Evolutionary conservation across 1,140 invertebrate species (phyloP).

Genomic region (Atta texana): DNA sequence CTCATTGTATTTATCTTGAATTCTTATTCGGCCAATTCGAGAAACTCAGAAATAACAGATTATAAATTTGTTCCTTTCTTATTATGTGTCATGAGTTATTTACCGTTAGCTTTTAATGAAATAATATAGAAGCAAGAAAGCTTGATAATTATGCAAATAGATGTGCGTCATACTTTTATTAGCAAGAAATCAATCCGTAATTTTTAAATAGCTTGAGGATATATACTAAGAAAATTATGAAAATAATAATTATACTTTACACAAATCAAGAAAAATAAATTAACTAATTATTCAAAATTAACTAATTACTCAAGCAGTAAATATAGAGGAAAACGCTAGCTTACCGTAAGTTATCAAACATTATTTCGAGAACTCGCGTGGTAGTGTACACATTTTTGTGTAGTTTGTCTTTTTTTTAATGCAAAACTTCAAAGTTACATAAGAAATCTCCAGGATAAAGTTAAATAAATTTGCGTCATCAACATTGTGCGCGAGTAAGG

Average conservation of each 20-base stretch:
- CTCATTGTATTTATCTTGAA: not conserved
- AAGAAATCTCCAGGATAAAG: not conserved
- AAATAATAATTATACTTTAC: not conserved
- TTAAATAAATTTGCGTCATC: not conserved
- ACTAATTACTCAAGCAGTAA: no score
- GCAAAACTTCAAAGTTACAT: not conserved
- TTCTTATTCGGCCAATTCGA: not conserved
- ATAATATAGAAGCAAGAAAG: not conserved
- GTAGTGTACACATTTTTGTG: not conserved
- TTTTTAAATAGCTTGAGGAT: no score
- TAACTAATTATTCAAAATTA: not conserved
- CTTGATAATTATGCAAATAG: constrained; percentile 11
- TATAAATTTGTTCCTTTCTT: constrained; percentile 16
- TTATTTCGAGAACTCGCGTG: not conserved
- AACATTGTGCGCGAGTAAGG: not conserved
- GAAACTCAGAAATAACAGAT: not conserved
- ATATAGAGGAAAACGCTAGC: no score
- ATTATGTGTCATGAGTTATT: not conserved
- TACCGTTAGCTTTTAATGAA: not conserved
- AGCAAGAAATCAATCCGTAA: not conserved
- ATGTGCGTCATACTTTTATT: not conserved
- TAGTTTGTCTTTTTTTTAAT: not conserved
- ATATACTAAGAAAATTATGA: no score
- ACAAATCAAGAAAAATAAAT: not conserved
- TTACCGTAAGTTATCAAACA: not conserved